These are phyloP conservation scores for Scaptomyza cyrtandrae DNA, from an alignment of 2,888 invertebrate genomes.

Conservation along the genomic window DNA sequence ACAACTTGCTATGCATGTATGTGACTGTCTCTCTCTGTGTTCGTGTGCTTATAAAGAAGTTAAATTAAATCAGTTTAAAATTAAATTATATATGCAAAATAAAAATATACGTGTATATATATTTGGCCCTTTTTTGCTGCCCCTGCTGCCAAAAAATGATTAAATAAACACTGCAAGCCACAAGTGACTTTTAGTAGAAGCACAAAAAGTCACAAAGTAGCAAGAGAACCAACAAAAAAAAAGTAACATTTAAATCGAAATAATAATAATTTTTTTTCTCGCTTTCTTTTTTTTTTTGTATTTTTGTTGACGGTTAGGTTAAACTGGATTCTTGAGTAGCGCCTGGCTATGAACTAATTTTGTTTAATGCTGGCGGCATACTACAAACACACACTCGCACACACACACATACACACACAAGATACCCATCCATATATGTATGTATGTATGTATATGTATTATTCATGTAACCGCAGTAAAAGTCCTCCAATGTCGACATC, in stretches of 20 bases:
- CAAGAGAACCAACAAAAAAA: background rate
- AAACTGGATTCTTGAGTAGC: constrained; percentile 55
- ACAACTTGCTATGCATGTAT: constrained; percentile 9
- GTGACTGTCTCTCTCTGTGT: constrained; percentile 6
- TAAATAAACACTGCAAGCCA: constrained; percentile 67
- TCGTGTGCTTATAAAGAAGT: constrained; percentile 42
- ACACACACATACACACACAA: background rate
- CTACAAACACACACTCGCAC: constrained; percentile 27
- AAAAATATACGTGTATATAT: background rate
- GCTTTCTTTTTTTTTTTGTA: background rate
- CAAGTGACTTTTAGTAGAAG: constrained; percentile 33
- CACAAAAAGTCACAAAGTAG: background rate
- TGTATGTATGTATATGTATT: constrained; percentile 62
- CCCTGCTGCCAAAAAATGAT: constrained; percentile 35
- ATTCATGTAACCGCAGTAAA: constrained; percentile 74
- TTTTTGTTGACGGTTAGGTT: background rate
- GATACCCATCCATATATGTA: constrained; percentile 27
- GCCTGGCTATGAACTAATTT: constrained; percentile 74
- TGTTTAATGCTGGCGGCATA: constrained; percentile 68
- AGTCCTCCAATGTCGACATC: constrained; percentile 63
- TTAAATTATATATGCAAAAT: constrained; percentile 64
- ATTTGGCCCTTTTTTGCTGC: too few relatives aligned
- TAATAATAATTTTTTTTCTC: constrained; percentile 20
- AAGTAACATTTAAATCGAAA: constrained; percentile 75
- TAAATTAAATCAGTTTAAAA: constrained; percentile 75